Evolutionary conservation across 53 echinoderm and acorn worm genomes (phyloP), one percentile per base, ranked within the genome.

Genomic region (Paracentrotus lividus): DNA sequence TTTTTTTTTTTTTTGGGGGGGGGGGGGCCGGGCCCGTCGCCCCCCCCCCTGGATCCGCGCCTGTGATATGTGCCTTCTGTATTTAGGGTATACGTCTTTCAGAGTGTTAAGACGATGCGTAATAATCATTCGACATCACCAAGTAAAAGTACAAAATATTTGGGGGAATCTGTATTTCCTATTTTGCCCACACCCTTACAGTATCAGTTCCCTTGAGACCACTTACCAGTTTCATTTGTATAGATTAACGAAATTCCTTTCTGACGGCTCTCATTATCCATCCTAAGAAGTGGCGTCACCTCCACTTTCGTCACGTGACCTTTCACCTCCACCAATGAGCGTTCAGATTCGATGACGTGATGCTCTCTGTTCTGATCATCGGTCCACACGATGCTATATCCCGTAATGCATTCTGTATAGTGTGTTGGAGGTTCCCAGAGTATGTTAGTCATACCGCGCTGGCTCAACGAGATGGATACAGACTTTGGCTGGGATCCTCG

Each of bases 371-470:
- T 49, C 0, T 29, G 32, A 23, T 87, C 94, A n/a, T 91, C 77
- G 18, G 47, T 60, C 77, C 93, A 58, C 36, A 77, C 61, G 67
- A 95, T 91, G 9, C 18, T 27, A 84, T 95, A 95, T 59, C 92
- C 92, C 18, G 85, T 49, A 84, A 92, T 78, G 88, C 95, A 95
- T 42, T 94, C 84, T 27, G 51, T 49, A 92, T 94, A 95, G 4
- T 51, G 42, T 1, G 54, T 15, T 2, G 91, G 91, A n/a, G 94
- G 94, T 77, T 92, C 38, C 95, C 95, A 95, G 9, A 45, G 14
- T 26, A 95, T 56, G 88, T 86, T 31, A 5, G 59, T 78, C n/a
- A 18, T 42, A 1, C 42, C 59, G 0, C 36, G 21, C 12, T 24
- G 43, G 13, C 26, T 16, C 5, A 26, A 0, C 3, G 31, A 32